Evolutionary conservation across 64 coral and sea anemone genomes (phyloP).

Genomic region (Porites lutea): DNA sequence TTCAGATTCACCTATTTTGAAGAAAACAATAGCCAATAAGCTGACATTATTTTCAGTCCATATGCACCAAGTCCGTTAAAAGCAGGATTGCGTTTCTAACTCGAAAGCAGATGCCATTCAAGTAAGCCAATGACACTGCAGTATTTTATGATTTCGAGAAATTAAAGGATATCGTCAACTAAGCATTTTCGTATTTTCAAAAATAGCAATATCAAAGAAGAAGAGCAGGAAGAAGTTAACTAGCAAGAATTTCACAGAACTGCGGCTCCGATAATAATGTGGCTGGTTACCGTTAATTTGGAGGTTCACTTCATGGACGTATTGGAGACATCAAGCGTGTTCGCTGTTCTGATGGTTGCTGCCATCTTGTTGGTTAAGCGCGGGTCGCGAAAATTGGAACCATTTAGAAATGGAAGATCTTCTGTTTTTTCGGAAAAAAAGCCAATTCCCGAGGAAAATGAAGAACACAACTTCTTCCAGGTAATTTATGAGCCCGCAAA

Average conservation of each 20-base stretch:
- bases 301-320: background rate
- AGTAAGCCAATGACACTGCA: conserved; percentile 21
- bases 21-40: background rate
- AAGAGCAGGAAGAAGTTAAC: too few species aligned
- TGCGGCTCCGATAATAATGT: background rate
- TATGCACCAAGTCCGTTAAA: background rate
- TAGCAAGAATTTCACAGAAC: too few species aligned
- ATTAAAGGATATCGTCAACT: background rate
- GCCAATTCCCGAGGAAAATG: conserved; percentile 3
- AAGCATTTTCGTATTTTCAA: conserved; percentile 7
- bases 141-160: background rate
- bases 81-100: too few species aligned
- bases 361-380: background rate
- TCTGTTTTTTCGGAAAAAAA: background rate
- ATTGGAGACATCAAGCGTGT: background rate
- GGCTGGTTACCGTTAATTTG: background rate
- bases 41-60: too few species aligned
- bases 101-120: background rate
- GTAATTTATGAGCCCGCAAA: background rate
- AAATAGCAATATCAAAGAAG: background rate
- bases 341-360: background rate
- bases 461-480: background rate
- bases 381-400: background rate
- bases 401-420: background rate
- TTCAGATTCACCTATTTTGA: background rate